Base-by-base conservation (phyloP, 2,797 vertebrate species). In the Anguilla obscura region DNA sequence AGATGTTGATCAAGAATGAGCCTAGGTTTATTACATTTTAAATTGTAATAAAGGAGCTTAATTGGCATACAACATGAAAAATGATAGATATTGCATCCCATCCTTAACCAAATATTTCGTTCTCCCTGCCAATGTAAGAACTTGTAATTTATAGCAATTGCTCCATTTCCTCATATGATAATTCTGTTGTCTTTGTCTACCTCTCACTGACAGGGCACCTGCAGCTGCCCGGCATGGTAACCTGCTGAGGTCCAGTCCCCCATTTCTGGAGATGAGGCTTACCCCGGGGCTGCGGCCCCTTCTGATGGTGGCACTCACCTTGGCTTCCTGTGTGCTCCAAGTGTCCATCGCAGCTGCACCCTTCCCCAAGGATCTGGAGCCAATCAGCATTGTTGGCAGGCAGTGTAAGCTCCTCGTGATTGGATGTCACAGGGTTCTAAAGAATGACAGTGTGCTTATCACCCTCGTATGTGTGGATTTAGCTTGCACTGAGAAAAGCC, bases 341-440 rank as follows among this genome's bases (percentile, higher is more conserved):
- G 92, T 91, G 88, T 92, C 93, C 92, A 91, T 91, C 8, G 95
- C 93, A 85, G 95, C 93, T 71, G 91, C 92, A 18, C 95, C 96
- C 80, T 97, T 97, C 91, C 96, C 96, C 88, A 96, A 96, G 87
- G 96, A 97, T 93, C 93, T 96, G 92, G 95, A 97, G 87, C 95
- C 96, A 48, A 94, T 96, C 95, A 94, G 94, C 92, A 58, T 91
- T 0, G 93, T 96, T 88, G 95, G 94, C 89, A 93, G 93, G 91
- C 96, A 96, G 74, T 84, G 96, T 97, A 87, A 95, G 96, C 94
- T 88, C 33, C 84, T 24, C n/a, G 30, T 4, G 1, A 24, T 45
- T 69, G 0, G 84, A 45, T 84, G 50, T 48, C 84, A 33, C 74
- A 48, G 45, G 84, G 63, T 74, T 88, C 54, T 30, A 30, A 14